Evolutionary conservation across 2,888 invertebrate genomes (phyloP), one percentile per base, ranked within the genome.

Genomic region (Epirrhoe tristata): DNA sequence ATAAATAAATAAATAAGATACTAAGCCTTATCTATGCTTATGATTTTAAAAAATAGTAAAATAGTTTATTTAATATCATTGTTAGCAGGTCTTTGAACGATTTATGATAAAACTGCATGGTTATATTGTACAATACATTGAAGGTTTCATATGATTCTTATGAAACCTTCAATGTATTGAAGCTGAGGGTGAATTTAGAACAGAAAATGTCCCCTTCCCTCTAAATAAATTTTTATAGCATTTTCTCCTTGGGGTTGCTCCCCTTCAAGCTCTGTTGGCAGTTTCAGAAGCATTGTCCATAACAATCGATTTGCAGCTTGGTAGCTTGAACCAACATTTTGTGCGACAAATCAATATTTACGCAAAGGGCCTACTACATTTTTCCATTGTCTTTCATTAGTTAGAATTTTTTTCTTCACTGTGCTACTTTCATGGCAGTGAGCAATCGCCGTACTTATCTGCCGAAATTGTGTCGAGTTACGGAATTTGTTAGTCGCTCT

Each of bases 131-230:
- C 32, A 52, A 36, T 17, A 70, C 66, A 67, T 68, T 70, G 60
- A 31, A 76, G 67, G 70, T 74, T 80, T 74, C 79, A 80, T 83
- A 76, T 80, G 80, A 81, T 83, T 85, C 81, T 71, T 76, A 77
- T 76, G 72, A 61, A 58, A 24, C n/a, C n/a, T n/a, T n/a, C n/a
- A n/a, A n/a, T n/a, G 24, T 24, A 24, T 3, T 24, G 66, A 36
- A 8, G 34, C 24, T 24, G 66, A 36, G n/a, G 34, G 48, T 6
- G 43, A 56, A 56, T 57, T 34, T 58, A 24, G 50, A 54, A 55
- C 55, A 14, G 48, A 58, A 58, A 34, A 61, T 52, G 32, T 54
- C 57, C 32, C 58, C 48, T 46, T 56, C 64, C 64, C 68, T 54
- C 51, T 17, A 51, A 61, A 61, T 68, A 50, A 17, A 17, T 43